These are phyloP conservation scores for Enteromius treurensis DNA, from an alignment of 2,797 vertebrate species.

Conservation along the genomic window DNA sequence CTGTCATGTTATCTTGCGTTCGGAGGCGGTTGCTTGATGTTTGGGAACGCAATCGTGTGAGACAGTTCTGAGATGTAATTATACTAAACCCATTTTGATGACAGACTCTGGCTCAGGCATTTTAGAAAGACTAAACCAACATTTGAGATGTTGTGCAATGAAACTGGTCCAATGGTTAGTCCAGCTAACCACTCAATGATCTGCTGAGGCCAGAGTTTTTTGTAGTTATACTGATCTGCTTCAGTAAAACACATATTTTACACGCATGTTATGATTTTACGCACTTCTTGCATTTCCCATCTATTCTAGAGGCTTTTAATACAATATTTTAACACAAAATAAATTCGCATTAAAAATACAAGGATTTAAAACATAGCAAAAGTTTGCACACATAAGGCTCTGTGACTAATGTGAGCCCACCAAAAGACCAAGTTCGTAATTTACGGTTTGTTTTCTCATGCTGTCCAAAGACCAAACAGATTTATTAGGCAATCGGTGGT, in stretches of 20 bases:
- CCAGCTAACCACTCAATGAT: conserved; percentile 10
- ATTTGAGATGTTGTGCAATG: neutral
- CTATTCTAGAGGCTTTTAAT: neutral
- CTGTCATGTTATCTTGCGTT: conserved; percentile 13
- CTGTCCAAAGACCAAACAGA: conserved; percentile 14
- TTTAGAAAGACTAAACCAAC: conserved; percentile 3
- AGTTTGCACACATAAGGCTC: neutral
- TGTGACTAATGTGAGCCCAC: conserved; percentile 13
- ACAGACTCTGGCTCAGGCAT: neutral
- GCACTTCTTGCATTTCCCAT: neutral
- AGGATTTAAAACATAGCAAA: neutral
- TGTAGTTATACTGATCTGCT: neutral
- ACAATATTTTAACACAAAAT: neutral
- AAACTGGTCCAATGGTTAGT: neutral
- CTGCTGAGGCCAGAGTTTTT: neutral
- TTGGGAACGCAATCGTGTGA: neutral
- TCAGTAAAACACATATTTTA: neutral
- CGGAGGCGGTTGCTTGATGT: neutral
- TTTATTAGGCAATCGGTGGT: conserved; percentile 43
- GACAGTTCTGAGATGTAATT: conserved; percentile 16
- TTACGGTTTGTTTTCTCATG: conserved; percentile 46
- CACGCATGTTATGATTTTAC: neutral
- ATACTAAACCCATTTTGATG: conserved; percentile 9
- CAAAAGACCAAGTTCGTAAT: conserved; percentile 37
- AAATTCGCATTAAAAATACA: neutral